Percentiles rank a stretch among this genome's conserved stretches.
Conservation (phyloP, 2,113 vertebrate species). For the Raja brachyura region DNA sequence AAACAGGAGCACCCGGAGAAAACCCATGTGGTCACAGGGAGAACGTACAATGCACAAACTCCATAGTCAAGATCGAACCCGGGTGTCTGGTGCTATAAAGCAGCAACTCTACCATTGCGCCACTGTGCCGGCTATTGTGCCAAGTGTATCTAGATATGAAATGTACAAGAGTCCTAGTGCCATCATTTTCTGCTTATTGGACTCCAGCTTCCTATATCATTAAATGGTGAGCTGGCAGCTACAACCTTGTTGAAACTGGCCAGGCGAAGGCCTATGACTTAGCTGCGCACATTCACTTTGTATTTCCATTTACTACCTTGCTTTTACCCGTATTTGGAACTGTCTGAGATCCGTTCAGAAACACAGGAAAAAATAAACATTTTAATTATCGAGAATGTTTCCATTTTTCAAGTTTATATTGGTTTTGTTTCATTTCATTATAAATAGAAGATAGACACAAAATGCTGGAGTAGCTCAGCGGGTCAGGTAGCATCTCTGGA, state of each 20-base stretch:
- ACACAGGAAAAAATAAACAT: not conserved
- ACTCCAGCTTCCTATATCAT: not conserved
- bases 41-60: no score
- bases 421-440: not conserved
- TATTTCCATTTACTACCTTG: not conserved
- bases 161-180: not conserved
- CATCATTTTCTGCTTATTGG: not conserved
- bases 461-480: no score
- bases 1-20: no score
- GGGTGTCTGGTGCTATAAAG: no score
- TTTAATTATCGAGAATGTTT: not conserved
- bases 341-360: not conserved
- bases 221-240: not conserved
- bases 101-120: no score
- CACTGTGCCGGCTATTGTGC: no score
- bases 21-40: no score
- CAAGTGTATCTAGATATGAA: not conserved
- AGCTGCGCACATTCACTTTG: not conserved
- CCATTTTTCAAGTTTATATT: not conserved
- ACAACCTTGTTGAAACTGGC: not conserved
- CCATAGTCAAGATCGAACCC: no score
- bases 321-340: not conserved
- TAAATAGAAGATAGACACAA: not conserved
- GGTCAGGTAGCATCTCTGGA: no score
- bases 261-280: not conserved